Conservation (phyloP, 2,888 invertebrate genomes). For the Protophormia terraenovae region DNA sequence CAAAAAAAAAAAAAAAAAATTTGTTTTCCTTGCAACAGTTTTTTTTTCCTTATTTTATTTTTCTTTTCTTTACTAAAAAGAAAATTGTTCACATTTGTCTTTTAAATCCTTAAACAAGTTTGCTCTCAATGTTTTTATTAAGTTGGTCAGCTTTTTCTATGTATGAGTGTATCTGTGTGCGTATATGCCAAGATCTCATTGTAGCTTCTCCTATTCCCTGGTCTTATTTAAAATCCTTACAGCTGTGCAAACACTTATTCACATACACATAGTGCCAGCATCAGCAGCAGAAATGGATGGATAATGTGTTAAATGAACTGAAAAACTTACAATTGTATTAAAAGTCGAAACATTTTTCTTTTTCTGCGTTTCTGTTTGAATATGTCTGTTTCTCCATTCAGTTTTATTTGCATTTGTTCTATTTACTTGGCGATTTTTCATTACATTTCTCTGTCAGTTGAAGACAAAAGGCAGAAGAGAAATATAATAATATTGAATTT, state of each 20-base stretch:
- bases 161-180: background rate
- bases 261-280: background rate
- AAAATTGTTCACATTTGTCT: slow-evolving; percentile 50
- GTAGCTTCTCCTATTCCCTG: background rate
- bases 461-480: slow-evolving; percentile 3
- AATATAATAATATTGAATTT: slow-evolving; percentile 10
- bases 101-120: slow-evolving; percentile 41
- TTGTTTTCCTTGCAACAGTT: slow-evolving; percentile 14
- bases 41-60: background rate
- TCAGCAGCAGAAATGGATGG: no score
- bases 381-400: background rate
- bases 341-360: slow-evolving; percentile 48
- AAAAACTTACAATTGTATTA: slow-evolving; percentile 64
- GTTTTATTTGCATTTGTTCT: slow-evolving; percentile 50
- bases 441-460: slow-evolving; percentile 38
- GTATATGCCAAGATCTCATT: background rate
- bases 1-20: no score
- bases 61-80: background rate
- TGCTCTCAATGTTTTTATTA: background rate
- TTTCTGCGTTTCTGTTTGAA: background rate
- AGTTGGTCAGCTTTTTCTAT: background rate
- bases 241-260: background rate
- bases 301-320: slow-evolving; percentile 66
- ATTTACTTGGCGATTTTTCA: slow-evolving; percentile 52
- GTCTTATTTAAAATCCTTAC: slow-evolving; percentile 12